Evolutionary conservation across 2,113 vertebrate species (phyloP).

Genomic region (Salvator merianae): DNA sequence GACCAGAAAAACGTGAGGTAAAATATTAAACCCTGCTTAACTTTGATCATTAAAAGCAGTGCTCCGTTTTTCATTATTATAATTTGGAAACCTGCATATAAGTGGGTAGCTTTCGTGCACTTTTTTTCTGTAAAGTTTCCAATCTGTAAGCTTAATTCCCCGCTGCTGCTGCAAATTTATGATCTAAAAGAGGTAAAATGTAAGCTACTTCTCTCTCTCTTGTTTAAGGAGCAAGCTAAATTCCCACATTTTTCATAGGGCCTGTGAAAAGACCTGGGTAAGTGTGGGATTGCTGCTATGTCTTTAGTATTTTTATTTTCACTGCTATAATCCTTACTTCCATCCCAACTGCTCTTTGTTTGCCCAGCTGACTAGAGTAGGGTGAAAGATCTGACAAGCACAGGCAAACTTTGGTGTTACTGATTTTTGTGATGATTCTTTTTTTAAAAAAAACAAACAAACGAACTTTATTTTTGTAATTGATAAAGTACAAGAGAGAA

Average conservation of each 20-base stretch:
- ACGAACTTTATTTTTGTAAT: too few species aligned
- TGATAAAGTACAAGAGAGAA: too few species aligned
- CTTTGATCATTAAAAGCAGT: not conserved
- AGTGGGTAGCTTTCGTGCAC: not conserved
- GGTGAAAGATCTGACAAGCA: too few species aligned
- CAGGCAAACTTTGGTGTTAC: too few species aligned
- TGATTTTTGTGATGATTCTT: too few species aligned
- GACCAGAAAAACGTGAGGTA: not conserved
- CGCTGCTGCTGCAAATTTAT: not conserved
- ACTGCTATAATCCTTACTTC: too few species aligned
- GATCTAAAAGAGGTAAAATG: not conserved
- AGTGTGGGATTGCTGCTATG: too few species aligned
- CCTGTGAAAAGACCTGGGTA: too few species aligned
- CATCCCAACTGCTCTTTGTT: too few species aligned
- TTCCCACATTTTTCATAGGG: not conserved
- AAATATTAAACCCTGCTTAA: conserved; percentile 1
- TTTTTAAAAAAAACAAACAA: too few species aligned
- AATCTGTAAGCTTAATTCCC: not conserved
- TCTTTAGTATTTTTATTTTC: not conserved
- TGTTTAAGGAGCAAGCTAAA: not conserved
- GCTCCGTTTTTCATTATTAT: not conserved
- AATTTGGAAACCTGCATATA: not conserved
- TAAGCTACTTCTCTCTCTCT: not conserved
- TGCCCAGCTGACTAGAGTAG: too few species aligned
- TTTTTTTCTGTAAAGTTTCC: not conserved